These are phyloP conservation scores for Cyprinodon diabolis DNA, from an alignment of 2,797 vertebrate genomes.

Conservation along the genomic window DNA sequence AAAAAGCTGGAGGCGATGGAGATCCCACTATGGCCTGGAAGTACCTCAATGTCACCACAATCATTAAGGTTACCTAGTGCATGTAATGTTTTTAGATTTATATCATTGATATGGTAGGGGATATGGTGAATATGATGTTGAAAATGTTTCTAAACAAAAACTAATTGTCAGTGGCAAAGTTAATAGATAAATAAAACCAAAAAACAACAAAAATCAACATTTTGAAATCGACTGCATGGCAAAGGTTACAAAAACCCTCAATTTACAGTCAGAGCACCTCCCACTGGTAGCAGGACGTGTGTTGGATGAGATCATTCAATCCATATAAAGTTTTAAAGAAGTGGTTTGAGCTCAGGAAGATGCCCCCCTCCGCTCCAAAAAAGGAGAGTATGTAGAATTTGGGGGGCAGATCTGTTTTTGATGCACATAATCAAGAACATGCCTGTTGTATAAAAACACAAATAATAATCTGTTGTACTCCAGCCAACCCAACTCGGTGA, in stretches of 20 bases:
- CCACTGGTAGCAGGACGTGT: not conserved
- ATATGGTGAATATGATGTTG: not conserved
- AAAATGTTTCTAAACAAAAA: not conserved
- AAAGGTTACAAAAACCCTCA: too few relatives aligned
- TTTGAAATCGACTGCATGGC: too few relatives aligned
- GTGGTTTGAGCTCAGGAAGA: conserved; percentile 24
- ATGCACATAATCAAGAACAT: conserved; percentile 65
- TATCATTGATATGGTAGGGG: not conserved
- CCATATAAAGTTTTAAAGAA: not conserved
- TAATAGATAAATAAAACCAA: not conserved
- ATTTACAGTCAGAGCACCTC: not conserved
- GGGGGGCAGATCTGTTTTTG: conserved; percentile 54
- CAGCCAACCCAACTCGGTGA: conserved; percentile 26
- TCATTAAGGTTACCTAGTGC: not conserved
- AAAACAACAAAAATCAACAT: too few relatives aligned
- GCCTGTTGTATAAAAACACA: conserved; percentile 39
- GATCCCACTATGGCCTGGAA: not conserved
- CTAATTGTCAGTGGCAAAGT: not conserved
- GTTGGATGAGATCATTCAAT: not conserved
- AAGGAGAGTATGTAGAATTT: conserved; percentile 49
- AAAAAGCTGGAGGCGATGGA: not conserved
- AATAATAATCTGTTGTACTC: conserved; percentile 26
- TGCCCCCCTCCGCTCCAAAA: conserved; percentile 32
- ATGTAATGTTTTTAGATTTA: not conserved
- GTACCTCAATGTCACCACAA: not conserved